These are phyloP conservation scores for Himalopsyche tibetana DNA, from an alignment of 2,888 invertebrate genomes.

Conservation along the genomic window DNA sequence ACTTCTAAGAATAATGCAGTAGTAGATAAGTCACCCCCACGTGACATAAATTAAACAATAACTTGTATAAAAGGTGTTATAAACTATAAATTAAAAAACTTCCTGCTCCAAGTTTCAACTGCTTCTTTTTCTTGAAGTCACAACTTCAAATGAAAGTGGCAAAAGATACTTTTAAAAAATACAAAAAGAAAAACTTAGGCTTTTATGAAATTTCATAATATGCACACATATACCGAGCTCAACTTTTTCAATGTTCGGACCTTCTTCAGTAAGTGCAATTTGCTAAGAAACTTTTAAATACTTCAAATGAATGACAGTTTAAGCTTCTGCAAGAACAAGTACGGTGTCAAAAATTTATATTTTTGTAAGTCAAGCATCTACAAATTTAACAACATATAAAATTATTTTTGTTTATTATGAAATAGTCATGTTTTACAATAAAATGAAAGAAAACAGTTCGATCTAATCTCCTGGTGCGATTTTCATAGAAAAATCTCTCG, in stretches of 20 bases:
- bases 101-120: not conserved
- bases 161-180: no score
- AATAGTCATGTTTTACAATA: no score
- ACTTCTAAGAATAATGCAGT: not conserved
- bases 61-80: constrained; percentile 58
- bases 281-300: constrained; percentile 3
- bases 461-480: no score
- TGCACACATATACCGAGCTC: not conserved
- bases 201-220: constrained; percentile 28
- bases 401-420: no score
- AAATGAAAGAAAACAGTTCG: no score
- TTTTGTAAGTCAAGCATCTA: no score
- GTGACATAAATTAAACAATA: constrained; percentile 53
- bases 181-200: no score
- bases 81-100: constrained; percentile 65
- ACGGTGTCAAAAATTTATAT: not conserved
- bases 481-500: no score
- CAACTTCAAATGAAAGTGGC: not conserved
- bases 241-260: constrained; percentile 38
- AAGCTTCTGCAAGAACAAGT: not conserved
- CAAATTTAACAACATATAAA: no score
- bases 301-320: not conserved
- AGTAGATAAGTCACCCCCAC: not conserved
- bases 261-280: constrained; percentile 21
- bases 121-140: constrained; percentile 4